Conservation (phyloP, 2,113 vertebrate genomes). For the Axis porcinus region DNA sequence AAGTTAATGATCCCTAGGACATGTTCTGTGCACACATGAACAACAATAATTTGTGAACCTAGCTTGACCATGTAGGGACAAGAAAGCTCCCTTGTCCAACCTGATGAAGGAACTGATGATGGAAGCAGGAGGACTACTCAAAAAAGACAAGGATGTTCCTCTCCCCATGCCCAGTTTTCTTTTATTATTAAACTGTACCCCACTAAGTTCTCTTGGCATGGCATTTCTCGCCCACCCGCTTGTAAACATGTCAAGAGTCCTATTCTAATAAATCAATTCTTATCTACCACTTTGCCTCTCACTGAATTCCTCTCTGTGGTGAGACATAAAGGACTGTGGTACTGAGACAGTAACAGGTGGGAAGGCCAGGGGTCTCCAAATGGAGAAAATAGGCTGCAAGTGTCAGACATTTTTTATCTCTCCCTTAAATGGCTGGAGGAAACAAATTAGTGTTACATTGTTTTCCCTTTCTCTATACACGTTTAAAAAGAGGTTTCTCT, state of each 20-base stretch:
- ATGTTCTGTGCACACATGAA: not conserved
- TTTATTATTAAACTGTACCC: not conserved
- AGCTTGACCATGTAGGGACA: not conserved
- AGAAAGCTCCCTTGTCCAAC: not conserved
- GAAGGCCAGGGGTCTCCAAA: not conserved
- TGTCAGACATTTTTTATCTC: not conserved
- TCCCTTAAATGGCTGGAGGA: not conserved
- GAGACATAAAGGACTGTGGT: not conserved
- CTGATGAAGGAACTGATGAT: not conserved
- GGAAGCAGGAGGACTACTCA: not conserved
- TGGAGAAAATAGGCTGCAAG: not conserved
- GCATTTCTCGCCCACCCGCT: not conserved
- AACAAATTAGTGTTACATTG: not conserved
- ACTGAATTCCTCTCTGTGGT: not conserved
- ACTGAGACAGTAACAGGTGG: fast-evolving
- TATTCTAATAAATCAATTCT: not conserved
- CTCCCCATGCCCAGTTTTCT: not conserved
- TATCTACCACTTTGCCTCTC: not conserved
- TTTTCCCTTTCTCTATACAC: not conserved
- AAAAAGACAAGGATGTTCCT: not conserved
- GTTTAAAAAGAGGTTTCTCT: not conserved
- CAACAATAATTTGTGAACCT: not conserved
- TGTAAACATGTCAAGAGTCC: not conserved
- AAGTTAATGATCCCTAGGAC: not conserved
- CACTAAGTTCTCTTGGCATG: not conserved